phyloP scores from a whole-genome alignment of 2,888 invertebrate species.

The Eupithecia subumbrata region DNA sequence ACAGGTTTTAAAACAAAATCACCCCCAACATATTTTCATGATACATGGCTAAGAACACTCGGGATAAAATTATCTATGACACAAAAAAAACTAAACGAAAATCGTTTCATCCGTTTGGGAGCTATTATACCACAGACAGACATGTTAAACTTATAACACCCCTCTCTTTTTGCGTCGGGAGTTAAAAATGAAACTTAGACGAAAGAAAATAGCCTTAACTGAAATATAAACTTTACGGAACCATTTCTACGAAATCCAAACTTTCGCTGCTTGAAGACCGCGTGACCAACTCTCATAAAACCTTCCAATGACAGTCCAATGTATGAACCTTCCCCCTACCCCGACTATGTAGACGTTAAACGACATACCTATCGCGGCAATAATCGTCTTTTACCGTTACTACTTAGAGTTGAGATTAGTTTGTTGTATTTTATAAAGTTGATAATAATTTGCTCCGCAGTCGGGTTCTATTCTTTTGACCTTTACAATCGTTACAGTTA shows the following conservation, averaged over 20 bases:
- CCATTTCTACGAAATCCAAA: slow-evolving; percentile 30
- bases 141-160: no score
- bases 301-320: slow-evolving; percentile 59
- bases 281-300: slow-evolving; percentile 67
- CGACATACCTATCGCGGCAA: background rate
- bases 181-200: no score
- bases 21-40: no score
- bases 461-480: background rate
- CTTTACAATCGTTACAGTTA: background rate
- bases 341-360: background rate
- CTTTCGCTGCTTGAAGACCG: slow-evolving; percentile 39
- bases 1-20: no score
- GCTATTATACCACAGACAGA: no score
- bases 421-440: background rate
- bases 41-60: no score
- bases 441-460: background rate
- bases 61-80: no score
- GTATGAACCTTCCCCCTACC: slow-evolving; percentile 50
- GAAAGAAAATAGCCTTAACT: background rate
- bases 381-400: background rate
- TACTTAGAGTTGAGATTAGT: background rate
- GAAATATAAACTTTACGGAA: slow-evolving; percentile 27
- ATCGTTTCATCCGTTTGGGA: no score
- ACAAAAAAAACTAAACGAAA: no score
- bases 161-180: no score